phyloP scores from a whole-genome alignment of 2,797 vertebrate genomes.

The Acanthurus lineatus region DNA sequence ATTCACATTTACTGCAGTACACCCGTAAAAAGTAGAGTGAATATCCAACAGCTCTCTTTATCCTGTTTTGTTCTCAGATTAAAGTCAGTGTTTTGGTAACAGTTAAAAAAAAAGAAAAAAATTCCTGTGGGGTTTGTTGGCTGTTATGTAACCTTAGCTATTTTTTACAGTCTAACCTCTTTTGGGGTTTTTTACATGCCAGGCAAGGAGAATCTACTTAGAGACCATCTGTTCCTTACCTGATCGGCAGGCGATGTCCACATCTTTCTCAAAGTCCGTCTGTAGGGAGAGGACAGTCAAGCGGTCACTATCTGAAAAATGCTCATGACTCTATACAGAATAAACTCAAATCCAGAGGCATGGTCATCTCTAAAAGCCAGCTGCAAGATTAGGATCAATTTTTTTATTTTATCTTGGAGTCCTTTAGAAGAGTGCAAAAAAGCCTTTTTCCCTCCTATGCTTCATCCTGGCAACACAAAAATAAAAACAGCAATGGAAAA shows the following conservation, averaged over 20 bases:
- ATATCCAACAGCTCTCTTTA: constrained; percentile 52
- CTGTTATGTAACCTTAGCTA: constrained; percentile 68
- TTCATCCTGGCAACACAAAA: constrained; percentile 54
- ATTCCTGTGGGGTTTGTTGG: constrained; percentile 63
- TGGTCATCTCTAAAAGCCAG: constrained; percentile 1
- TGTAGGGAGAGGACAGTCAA: constrained; percentile 78
- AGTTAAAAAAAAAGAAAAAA: constrained; percentile 66
- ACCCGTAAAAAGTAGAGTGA: constrained; percentile 35
- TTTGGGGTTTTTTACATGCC: constrained; percentile 46
- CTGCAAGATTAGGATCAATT: constrained; percentile 25
- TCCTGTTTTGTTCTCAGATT: constrained; percentile 67
- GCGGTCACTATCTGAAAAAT: constrained; percentile 35
- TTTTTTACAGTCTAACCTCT: constrained; percentile 69
- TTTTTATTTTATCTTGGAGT: too few species aligned
- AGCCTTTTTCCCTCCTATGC: constrained; percentile 16
- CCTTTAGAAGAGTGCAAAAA: too few species aligned
- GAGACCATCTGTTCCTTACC: constrained; percentile 87
- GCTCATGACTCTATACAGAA: background rate
- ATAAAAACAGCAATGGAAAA: constrained; percentile 42
- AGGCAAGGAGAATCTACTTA: constrained; percentile 58
- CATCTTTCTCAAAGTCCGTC: constrained; percentile 99
- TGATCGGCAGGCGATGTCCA: constrained; percentile 99
- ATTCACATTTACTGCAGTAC: constrained; percentile 41
- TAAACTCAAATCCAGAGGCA: constrained; percentile 1
- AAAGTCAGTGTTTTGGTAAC: constrained; percentile 69